These are phyloP conservation scores for Euura lappo DNA, from an alignment of 1,140 invertebrate species.

Conservation along the genomic window DNA sequence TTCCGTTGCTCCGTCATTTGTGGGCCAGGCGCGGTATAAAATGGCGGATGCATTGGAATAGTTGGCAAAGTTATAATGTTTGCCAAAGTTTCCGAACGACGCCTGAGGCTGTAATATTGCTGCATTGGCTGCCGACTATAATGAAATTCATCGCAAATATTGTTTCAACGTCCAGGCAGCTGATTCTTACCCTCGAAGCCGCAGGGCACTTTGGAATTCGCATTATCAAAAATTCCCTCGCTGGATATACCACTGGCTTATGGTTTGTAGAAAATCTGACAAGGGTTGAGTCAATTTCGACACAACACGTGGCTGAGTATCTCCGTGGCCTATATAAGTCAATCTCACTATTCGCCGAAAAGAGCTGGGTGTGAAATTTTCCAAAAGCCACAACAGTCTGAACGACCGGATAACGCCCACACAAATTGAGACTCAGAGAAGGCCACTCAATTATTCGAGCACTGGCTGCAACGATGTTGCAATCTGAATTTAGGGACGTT, in stretches of 20 bases:
- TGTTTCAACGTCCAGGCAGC: slow-evolving; percentile 12
- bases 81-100: slow-evolving; percentile 9
- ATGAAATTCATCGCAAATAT: slow-evolving; percentile 16
- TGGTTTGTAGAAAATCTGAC: neutral
- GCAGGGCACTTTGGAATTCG: slow-evolving; percentile 13
- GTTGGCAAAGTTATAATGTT: slow-evolving; percentile 15
- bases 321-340: neutral
- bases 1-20: neutral
- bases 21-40: neutral
- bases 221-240: slow-evolving; percentile 1
- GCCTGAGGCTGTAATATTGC: slow-evolving; percentile 10
- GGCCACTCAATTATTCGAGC: too few relatives aligned
- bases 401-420: too few relatives aligned
- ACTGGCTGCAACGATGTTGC: too few relatives aligned
- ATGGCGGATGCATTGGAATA: slow-evolving; percentile 12
- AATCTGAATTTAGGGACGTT: neutral
- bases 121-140: slow-evolving; percentile 9
- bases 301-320: neutral
- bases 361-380: too few relatives aligned
- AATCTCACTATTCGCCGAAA: too few relatives aligned
- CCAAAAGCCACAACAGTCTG: too few relatives aligned
- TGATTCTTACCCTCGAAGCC: slow-evolving; percentile 11
- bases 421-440: too few relatives aligned
- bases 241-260: neutral
- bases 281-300: neutral